Base-by-base conservation (phyloP, 2,113 vertebrate genomes). In the Phylloscopus trochiloides region DNA sequence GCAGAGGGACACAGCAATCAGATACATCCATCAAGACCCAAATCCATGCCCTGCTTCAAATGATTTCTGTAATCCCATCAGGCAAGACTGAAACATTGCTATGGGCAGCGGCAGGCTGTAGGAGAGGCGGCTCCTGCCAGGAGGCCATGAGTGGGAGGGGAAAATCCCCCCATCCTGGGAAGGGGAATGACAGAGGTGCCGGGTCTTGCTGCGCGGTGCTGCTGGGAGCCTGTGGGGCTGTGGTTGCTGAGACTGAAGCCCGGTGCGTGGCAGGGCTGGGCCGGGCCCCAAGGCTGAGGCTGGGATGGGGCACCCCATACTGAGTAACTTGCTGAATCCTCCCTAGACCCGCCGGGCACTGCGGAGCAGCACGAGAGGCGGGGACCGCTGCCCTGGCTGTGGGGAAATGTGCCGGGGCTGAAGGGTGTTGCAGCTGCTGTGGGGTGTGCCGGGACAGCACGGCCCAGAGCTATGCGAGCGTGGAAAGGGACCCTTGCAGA, bases 61-160 rank as follows among this genome's bases (percentile, higher is more conserved):
- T 83, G 6, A 73, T 92, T 90, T 82, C 67, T 90, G 63, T 96
- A 94, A 95, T 94, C 82, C 78, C 72, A 66, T 88, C 88, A 88
- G 86, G 47, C 67, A 52, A 24, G 43, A 32, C 78, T 63, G 78
- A 79, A 92, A 52, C 28, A 58, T 21, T 7, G 12, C 51, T 31
- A 8, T 3, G 31, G 80, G 65, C 68, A 83, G 52, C 43, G 14
- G 47, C 50, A 26, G 58, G 40, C 68, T 86, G 21, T 32, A 34
- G 57, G 78, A 83, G 55, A 86, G 45, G 75, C 3, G 4, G 31
- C 63, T 84, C 51, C 58, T 63, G 73, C 29, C 48, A 51, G 51
- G 42, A 80, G 89, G n/a, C 77, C 2, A 3, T 7, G 51, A 4
- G 28, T 3, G 14, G 70, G 38, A 65, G 34, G 50, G 17, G 65